A percentile compares a stretch with the other conserved stretches of the same genome.
Evolutionary conservation across 2,113 vertebrate genomes (phyloP).

Genomic region (Pollimyrus isidori): DNA sequence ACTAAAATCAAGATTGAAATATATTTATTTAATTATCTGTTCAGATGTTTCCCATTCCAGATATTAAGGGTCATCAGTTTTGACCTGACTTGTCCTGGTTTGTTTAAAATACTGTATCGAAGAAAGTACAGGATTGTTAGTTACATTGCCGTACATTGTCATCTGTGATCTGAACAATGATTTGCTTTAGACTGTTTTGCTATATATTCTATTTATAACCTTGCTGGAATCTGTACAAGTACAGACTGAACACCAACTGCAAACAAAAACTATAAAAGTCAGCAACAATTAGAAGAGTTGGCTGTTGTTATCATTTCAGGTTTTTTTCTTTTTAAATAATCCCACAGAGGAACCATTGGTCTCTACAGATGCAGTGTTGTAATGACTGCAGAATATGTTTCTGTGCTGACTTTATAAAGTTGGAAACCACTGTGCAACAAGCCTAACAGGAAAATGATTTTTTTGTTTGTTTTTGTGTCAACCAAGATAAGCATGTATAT

Average conservation of each 20-base stretch:
- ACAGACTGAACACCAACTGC: background rate
- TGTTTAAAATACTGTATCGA: background rate
- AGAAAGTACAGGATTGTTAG: background rate
- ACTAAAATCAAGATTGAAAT: background rate
- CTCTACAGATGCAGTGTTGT: background rate
- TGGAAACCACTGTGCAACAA: background rate
- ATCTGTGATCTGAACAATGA: background rate
- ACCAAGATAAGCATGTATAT: background rate
- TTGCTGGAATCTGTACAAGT: background rate
- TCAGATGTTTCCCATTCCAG: background rate
- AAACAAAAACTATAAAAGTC: background rate
- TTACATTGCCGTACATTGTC: background rate
- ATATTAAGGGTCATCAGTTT: background rate
- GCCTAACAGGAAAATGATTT: background rate
- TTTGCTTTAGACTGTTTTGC: background rate
- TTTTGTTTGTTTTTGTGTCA: background rate
- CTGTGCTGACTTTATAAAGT: background rate
- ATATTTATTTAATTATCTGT: background rate
- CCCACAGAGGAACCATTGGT: background rate
- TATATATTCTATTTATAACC: background rate
- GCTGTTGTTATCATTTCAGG: background rate
- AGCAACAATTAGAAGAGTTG: background rate
- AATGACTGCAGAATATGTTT: background rate
- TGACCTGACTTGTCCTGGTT: background rate
- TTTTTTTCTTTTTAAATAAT: background rate